Evolutionary conservation across 2,888 invertebrate genomes (phyloP), one percentile per base, ranked within the genome.

Genomic region (Limnephilus marmoratus): DNA sequence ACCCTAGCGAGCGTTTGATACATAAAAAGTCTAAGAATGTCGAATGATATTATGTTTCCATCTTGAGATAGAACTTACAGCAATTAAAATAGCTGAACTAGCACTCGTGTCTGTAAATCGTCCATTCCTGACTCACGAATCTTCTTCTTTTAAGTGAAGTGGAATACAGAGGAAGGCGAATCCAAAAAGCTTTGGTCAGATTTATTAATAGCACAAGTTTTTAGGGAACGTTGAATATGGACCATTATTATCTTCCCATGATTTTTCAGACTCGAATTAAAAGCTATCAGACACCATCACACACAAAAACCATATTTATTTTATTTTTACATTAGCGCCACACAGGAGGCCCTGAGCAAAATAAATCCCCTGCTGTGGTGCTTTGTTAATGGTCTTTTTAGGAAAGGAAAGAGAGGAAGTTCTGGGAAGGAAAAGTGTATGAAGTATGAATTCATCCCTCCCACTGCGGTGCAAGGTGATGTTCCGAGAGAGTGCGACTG

Each of bases 141-240:
- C 13, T 13, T 29, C 2, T 49, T 24, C 18, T 7, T 87, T 12
- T 24, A 31, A 31, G 45, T 87, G 87, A 87, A 87, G 87, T 87
- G 87, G 87, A 1, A n/a, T 7, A 13, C 15, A 31, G 31, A 13
- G 15, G 29, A 53, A 53, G 18, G 18, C 68, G 24, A n/a, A 68
- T 24, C n/a, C n/a, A 87, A 87, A 87, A 49, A 49, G 15, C 37
- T 83, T 83, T 83, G 18, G 83, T 41, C 83, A 83, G 53, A 31
- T 1, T n/a, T 31, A 49, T 87, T 86, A 29, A n/a, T 68, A 68
- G 53, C 4, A 0, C 53, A 3, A 49, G 53, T 18, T 68, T 68
- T 24, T 68, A 68, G n/a, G 24, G 68, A 68, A 24, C 68, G 68
- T 24, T 24, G 68, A n/a, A 68, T n/a, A 68, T n/a, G n/a, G n/a